Conservation (phyloP, 1,140 invertebrate species). For the Globodera rostochiensis region DNA sequence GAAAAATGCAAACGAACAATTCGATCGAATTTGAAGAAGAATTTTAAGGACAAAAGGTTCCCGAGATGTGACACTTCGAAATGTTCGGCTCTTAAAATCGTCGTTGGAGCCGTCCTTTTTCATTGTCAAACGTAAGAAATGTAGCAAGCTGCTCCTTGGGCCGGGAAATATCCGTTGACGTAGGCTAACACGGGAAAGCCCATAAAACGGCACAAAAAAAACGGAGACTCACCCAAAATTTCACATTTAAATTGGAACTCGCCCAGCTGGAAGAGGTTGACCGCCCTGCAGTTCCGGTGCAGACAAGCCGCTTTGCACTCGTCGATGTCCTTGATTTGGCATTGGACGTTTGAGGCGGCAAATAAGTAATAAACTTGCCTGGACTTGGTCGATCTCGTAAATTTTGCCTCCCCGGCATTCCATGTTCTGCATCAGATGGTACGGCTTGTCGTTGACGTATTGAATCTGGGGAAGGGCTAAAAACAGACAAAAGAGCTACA, state of each 20-base stretch:
- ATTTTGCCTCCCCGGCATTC: constrained; percentile 53
- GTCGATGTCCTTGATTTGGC: constrained; percentile 45
- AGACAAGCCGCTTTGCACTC: constrained; percentile 56
- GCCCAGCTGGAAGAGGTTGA: constrained; percentile 53
- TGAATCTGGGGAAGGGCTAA: constrained; percentile 50
- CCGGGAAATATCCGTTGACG: constrained; percentile 47
- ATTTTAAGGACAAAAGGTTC: background rate
- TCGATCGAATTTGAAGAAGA: background rate
- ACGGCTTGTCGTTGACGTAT: constrained; percentile 52
- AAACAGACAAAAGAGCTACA: constrained; percentile 21
- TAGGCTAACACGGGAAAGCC: constrained; percentile 14
- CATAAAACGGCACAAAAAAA: background rate
- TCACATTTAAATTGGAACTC: constrained; percentile 57
- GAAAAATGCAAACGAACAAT: background rate
- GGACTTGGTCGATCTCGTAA: constrained; percentile 52
- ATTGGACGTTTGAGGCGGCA: constrained; percentile 29
- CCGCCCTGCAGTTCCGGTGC: constrained; percentile 45
- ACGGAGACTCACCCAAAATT: constrained; percentile 37
- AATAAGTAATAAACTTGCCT: constrained; percentile 24
- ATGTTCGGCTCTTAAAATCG: background rate
- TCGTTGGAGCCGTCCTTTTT: background rate
- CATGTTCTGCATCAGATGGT: constrained; percentile 52
- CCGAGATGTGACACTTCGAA: background rate
- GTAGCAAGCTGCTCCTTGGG: constrained; percentile 54
- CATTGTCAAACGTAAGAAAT: constrained; percentile 44